These are phyloP conservation scores for Myotis findleyi DNA, from an alignment of 2,797 vertebrate species.

Conservation along the genomic window DNA sequence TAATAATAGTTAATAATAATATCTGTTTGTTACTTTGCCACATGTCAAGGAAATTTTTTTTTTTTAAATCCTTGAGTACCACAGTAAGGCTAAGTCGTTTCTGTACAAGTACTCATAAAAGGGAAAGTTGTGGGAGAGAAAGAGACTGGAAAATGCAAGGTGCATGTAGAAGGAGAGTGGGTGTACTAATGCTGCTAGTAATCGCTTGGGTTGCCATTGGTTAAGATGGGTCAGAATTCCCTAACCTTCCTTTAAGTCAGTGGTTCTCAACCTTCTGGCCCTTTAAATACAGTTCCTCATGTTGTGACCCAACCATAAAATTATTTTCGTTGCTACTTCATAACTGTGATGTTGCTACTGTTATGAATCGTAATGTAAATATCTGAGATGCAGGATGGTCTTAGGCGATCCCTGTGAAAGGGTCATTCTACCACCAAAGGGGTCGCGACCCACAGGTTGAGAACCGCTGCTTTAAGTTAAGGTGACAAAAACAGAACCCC, in stretches of 20 bases:
- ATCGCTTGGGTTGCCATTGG: neutral
- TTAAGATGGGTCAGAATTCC: slow-evolving; percentile 7
- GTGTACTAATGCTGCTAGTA: neutral
- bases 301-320: too few species aligned
- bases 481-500: slow-evolving; percentile 17
- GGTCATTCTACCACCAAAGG: too few species aligned
- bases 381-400: too few species aligned
- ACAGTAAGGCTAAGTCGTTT: neutral
- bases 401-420: too few species aligned
- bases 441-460: too few species aligned
- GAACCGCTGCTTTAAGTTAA: neutral
- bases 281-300: too few species aligned
- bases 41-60: neutral
- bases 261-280: too few species aligned
- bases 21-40: slow-evolving; percentile 4
- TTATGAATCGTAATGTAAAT: too few species aligned
- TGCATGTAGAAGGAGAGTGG: neutral
- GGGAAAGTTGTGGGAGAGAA: neutral
- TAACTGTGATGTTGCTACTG: too few species aligned
- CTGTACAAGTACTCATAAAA: neutral
- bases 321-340: too few species aligned
- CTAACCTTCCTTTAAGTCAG: neutral
- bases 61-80: neutral
- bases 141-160: neutral
- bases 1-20: neutral